These are phyloP conservation scores for Ochotona princeps DNA, from an alignment of 2,113 vertebrate genomes.

Conservation along the genomic window DNA sequence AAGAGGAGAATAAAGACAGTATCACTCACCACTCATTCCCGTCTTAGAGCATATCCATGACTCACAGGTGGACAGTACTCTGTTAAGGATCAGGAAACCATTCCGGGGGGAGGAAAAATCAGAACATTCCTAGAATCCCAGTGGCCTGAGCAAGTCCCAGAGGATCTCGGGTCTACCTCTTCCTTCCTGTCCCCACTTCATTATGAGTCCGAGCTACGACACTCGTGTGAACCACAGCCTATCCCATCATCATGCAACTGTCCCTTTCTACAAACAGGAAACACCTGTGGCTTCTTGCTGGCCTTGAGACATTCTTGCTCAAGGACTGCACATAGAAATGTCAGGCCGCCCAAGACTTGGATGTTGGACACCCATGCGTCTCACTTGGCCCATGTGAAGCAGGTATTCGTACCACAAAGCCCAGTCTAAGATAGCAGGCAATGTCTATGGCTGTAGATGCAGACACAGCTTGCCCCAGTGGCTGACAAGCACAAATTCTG, in stretches of 20 bases:
- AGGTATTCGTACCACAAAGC: no score
- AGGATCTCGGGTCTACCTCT: not conserved
- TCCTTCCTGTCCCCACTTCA: not conserved
- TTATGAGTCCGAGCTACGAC: not conserved
- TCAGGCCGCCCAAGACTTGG: not conserved
- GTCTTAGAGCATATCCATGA: not conserved
- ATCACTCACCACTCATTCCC: not conserved
- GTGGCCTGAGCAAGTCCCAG: not conserved
- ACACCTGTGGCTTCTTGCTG: not conserved
- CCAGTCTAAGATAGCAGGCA: not conserved
- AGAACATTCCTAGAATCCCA: not conserved
- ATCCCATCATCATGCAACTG: not conserved
- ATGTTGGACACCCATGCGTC: not conserved
- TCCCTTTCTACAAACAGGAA: not conserved
- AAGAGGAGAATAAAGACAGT: not conserved
- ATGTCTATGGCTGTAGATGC: no score
- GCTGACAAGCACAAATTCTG: fast-evolving
- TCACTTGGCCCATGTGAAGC: not conserved
- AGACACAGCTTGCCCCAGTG: fast-evolving
- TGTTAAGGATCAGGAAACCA: not conserved
- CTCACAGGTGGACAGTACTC: not conserved
- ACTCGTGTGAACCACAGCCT: not conserved
- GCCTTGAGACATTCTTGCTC: not conserved
- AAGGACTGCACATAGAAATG: not conserved
- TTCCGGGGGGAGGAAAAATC: not conserved